Evolutionary conservation across 2,113 vertebrate genomes (phyloP).

Genomic region (Saimiri boliviensis): DNA sequence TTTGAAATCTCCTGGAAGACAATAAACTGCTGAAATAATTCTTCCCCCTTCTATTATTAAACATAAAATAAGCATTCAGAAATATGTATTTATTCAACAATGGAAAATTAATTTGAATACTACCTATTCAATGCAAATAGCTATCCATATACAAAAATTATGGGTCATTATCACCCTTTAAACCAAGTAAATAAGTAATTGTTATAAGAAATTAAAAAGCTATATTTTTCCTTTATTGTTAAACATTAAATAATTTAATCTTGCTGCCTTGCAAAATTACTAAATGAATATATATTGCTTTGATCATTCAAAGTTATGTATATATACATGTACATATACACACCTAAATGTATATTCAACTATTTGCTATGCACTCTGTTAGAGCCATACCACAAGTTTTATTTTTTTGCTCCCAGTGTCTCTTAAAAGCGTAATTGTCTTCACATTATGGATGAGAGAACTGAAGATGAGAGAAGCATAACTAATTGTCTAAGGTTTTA

Average conservation of each 20-base stretch:
- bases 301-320: neutral
- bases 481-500: constrained; percentile 20
- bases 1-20: neutral
- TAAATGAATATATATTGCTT: neutral
- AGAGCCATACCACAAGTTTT: neutral
- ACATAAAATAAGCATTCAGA: neutral
- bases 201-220: neutral
- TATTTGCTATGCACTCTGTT: neutral
- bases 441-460: constrained; percentile 5
- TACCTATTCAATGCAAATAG: neutral
- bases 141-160: neutral
- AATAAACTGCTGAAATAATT: constrained; percentile 20
- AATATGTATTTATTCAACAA: neutral
- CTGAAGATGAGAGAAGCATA: neutral
- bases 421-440: neutral
- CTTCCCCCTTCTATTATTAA: neutral
- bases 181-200: neutral
- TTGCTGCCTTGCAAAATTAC: neutral
- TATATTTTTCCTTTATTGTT: neutral
- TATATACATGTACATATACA: neutral
- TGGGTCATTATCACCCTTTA: neutral
- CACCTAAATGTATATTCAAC: neutral
- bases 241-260: neutral
- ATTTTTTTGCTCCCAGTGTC: neutral
- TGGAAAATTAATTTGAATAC: constrained; percentile 14